Evolutionary conservation across 2,888 invertebrate genomes (phyloP), one percentile per base, ranked within the genome.

Genomic region (Pogonocherus hispidulus): DNA sequence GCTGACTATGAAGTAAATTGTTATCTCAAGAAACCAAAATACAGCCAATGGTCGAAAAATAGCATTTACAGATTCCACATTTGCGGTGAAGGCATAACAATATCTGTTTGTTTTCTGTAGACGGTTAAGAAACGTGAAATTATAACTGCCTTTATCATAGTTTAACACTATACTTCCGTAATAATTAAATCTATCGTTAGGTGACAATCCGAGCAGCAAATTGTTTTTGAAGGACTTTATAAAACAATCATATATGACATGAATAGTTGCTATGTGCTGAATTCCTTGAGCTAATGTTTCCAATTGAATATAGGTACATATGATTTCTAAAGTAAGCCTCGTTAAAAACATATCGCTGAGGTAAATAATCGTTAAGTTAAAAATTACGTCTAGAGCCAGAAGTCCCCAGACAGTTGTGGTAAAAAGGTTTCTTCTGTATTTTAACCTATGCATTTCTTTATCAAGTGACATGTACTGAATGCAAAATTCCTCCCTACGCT

Each of bases 21-120:
- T 51, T 4, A 9, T 6, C 20, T 27, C 1, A 8, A 37, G n/a
- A 14, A 62, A 49, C 62, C 62, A 62, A 16, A 37, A n/a, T 37
- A 51, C 14, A 11, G 51, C 5, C 19, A 51, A 9, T 2, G 46
- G 19, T 3, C 19, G n/a, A 23, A 35, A 51, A 20, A 51, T 37
- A 49, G 4, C 19, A 20, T 59, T 59, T 35, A 47, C 27, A 2
- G 1, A 2, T n/a, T 47, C n/a, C 37, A 51, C 23, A 32, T 59
- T 59, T 27, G 23, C 2, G 1, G 11, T 44, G n/a, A 57, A 57
- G 4, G 44, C 57, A 2, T 11, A 3, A 16, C n/a, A 41, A 14
- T n/a, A 41, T 14, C 41, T 41, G 41, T 41, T 41, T 14, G 14
- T 14, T 41, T 16, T 41, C 20, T n/a, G 22, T 3, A 47, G 18